Percentiles rank a stretch among this genome's conserved stretches.
These are phyloP conservation scores for Hexactinellida sp. DNA, from an alignment of 37 sponge, comb jelly and placozoan genomes.

Conservation along the genomic window DNA sequence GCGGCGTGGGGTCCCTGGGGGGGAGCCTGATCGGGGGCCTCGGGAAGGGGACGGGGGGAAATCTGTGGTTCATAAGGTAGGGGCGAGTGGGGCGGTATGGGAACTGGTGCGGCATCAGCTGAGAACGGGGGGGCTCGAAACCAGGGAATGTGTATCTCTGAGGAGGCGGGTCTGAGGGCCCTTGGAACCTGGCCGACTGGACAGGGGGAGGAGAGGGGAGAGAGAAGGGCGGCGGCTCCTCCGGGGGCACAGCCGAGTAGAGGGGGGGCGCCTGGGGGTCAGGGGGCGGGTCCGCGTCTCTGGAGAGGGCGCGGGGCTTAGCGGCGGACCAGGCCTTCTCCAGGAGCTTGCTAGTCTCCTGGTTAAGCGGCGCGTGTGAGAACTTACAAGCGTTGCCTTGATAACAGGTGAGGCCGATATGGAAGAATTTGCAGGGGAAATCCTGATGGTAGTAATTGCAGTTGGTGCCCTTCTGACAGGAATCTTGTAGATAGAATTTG, in stretches of 20 bases:
- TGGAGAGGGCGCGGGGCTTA: not conserved
- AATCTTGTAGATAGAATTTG: constrained; percentile 64
- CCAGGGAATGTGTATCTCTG: not conserved
- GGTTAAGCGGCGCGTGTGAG: constrained; percentile 73
- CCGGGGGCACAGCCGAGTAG: not conserved
- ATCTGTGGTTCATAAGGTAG: not conserved
- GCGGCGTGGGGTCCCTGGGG: not conserved
- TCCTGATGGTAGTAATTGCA: constrained; percentile 71
- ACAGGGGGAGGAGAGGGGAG: not conserved
- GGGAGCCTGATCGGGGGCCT: not conserved
- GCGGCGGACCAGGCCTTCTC: constrained; percentile 12
- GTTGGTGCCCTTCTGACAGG: constrained; percentile 59
- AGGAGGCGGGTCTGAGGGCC: not conserved
- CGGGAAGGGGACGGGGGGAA: not conserved
- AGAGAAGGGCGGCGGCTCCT: not conserved
- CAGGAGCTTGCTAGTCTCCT: constrained; percentile 47
- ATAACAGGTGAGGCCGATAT: constrained; percentile 45
- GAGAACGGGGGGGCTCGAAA: not conserved
- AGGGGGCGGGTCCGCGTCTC: not conserved
- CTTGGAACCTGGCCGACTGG: not conserved
- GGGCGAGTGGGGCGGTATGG: not conserved
- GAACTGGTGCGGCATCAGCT: not conserved
- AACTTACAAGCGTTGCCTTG: constrained; percentile 61
- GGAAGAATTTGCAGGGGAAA: constrained; percentile 81
- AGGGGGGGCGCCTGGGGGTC: not conserved